These are phyloP conservation scores for Agrotis clavis DNA, from an alignment of 2,888 invertebrate genomes.

Conservation along the genomic window DNA sequence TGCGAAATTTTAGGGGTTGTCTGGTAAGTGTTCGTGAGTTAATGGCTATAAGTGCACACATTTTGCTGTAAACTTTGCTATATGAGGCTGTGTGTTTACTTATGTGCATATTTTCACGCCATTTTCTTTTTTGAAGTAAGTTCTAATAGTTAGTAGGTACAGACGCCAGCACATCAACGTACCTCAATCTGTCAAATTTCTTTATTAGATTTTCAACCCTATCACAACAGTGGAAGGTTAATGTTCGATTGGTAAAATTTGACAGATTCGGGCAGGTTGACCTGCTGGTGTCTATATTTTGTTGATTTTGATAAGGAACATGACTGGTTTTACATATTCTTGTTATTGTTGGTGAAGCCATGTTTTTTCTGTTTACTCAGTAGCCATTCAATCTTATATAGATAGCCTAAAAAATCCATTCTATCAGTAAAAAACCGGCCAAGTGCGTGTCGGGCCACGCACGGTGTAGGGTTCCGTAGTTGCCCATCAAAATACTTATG, in stretches of 20 bases:
- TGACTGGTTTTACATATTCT: not conserved
- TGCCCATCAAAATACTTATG: too few relatives aligned
- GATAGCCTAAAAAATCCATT: not conserved
- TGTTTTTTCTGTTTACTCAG: too few relatives aligned
- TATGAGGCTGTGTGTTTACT: constrained; percentile 65
- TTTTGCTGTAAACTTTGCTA: constrained; percentile 60
- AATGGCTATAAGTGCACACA: constrained; percentile 73
- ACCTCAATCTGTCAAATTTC: too few relatives aligned
- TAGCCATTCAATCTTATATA: too few relatives aligned
- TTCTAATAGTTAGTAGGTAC: constrained; percentile 6
- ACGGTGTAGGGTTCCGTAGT: too few relatives aligned
- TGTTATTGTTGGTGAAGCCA: too few relatives aligned
- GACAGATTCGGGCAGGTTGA: too few relatives aligned
- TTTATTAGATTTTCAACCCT: too few relatives aligned
- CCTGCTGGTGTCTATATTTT: not conserved
- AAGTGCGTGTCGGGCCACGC: too few relatives aligned
- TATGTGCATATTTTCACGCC: constrained; percentile 58
- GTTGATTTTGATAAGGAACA: constrained; percentile 4
- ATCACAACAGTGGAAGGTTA: too few relatives aligned
- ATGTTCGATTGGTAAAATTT: too few relatives aligned
- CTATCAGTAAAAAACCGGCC: not conserved
- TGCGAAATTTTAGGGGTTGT: constrained; percentile 79
- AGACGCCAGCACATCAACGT: too few relatives aligned
- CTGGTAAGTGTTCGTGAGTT: constrained; percentile 79
- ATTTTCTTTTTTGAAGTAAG: constrained; percentile 34